Evolutionary conservation across 2,113 vertebrate species (phyloP), one percentile per base, ranked within the genome.

Genomic region (Poeciliopsis turrubarensis): DNA sequence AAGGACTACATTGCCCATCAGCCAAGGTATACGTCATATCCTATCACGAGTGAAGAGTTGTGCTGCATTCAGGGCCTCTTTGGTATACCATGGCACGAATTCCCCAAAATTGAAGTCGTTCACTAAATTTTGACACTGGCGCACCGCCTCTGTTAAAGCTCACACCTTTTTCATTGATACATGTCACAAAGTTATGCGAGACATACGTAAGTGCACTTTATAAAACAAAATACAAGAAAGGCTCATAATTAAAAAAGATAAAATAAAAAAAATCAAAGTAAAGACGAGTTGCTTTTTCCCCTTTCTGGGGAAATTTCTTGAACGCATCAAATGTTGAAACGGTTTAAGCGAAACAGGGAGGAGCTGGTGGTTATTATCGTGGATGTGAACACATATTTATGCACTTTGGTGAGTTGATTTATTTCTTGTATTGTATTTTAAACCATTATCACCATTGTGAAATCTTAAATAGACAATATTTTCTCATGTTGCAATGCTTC

Each of bases 1-100:
- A 75, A 67, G 60, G 44, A 94, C 90, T 90, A 90, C 92, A 93
- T 72, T 72, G 84, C 90, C 93, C 91, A 63, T 65, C 2, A 15
- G 17, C 17, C 0, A 2, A 3, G 0, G 10, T 11, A 6, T 1
- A 2, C 75, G 67, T 81, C 68, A 54, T 17, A 75, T 34, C 80
- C 79, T 82, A 85, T 87, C 80, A 87, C 29, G 47, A 66, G 73
- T 15, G 14, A 72, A 19, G 51, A 32, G 3, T 17, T n/a, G 10
- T 19, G 68, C 14, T 27, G 68, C 72, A 19, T 75, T 71, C 68
- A 72, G 0, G 1, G 19, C 3, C 11, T 3, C 69, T 31, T 12
- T 17, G n/a, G 5, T 8, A 60, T 27, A 57, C 1, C 3, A 27
- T 15, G 32, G 25, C 25, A 54, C 17, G 22, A 25, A 64, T 64